These are phyloP conservation scores for Aporrectodea caliginosa DNA, from an alignment of 1,140 invertebrate species.

Conservation along the genomic window DNA sequence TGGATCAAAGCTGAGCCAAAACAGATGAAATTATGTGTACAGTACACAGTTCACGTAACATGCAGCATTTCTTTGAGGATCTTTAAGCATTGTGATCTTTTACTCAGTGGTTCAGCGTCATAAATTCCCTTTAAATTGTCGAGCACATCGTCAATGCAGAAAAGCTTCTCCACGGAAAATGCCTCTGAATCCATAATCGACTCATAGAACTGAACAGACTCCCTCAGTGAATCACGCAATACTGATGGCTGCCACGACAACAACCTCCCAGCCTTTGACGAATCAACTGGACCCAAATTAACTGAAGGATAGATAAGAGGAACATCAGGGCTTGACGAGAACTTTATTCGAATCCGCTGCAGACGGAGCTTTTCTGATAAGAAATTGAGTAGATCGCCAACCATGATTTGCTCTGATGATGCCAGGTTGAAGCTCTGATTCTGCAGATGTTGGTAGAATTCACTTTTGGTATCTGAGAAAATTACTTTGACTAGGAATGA, in stretches of 20 bases:
- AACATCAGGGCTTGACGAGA: slow-evolving; percentile 31
- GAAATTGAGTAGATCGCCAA: slow-evolving; percentile 43
- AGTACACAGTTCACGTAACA: neutral
- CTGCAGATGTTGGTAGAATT: slow-evolving; percentile 32
- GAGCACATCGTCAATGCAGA: neutral
- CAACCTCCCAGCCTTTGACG: slow-evolving; percentile 46
- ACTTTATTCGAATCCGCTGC: slow-evolving; percentile 36
- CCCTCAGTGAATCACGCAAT: slow-evolving; percentile 43
- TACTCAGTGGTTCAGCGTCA: neutral
- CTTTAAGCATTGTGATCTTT: neutral
- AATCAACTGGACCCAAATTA: slow-evolving; percentile 51
- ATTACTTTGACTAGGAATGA: slow-evolving; percentile 44
- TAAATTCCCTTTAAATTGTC: neutral
- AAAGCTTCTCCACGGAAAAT: slow-evolving; percentile 5
- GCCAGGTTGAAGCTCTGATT: slow-evolving; percentile 57
- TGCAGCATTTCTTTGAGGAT: neutral
- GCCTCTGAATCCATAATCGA: slow-evolving; percentile 15
- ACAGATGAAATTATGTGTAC: too few relatives aligned
- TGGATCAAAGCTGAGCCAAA: too few relatives aligned
- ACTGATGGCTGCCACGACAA: slow-evolving; percentile 52
- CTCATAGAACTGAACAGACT: slow-evolving; percentile 55
- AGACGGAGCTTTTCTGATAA: slow-evolving; percentile 41
- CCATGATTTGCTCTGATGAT: slow-evolving; percentile 44
- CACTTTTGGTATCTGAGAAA: neutral
- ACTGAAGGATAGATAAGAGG: slow-evolving; percentile 57